Percentiles rank a stretch among this genome's conserved stretches.
phyloP scores from a whole-genome alignment of 2,888 invertebrate genomes.

The Cordilura impudica region DNA sequence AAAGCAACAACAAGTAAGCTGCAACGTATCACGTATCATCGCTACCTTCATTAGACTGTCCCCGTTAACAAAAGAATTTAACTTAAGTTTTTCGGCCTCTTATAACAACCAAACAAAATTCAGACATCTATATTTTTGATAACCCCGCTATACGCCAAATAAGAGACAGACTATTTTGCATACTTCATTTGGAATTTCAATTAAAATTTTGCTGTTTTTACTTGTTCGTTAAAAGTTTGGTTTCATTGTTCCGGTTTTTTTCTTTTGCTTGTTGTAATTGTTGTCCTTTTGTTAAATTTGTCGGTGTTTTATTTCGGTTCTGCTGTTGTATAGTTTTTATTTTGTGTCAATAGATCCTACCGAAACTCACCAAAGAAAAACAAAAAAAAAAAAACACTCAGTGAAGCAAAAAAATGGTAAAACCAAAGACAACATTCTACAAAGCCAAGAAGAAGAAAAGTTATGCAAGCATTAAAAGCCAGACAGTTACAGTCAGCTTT shows the following conservation, averaged over 20 bases:
- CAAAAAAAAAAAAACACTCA: not conserved
- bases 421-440: not conserved
- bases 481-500: not conserved
- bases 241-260: conserved; percentile 11
- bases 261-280: conserved; percentile 2
- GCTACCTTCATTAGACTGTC: too few relatives aligned
- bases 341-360: not conserved
- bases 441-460: not conserved
- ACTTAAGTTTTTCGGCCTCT: too few relatives aligned
- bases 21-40: too few relatives aligned
- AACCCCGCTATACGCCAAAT: too few relatives aligned
- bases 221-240: conserved; percentile 23
- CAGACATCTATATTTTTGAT: too few relatives aligned
- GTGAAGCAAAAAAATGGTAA: not conserved
- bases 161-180: too few relatives aligned
- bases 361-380: not conserved
- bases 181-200: conserved; percentile 40
- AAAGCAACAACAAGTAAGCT: not conserved
- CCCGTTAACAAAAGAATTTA: too few relatives aligned
- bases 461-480: not conserved
- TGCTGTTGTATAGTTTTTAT: conserved; percentile 1
- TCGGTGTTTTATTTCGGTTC: not conserved
- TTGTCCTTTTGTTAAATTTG: conserved; percentile 7
- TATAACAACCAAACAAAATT: too few relatives aligned
- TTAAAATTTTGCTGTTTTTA: conserved; percentile 40